These are phyloP conservation scores for Uloborus plumipes DNA, from an alignment of 2,888 invertebrate genomes.

Conservation along the genomic window DNA sequence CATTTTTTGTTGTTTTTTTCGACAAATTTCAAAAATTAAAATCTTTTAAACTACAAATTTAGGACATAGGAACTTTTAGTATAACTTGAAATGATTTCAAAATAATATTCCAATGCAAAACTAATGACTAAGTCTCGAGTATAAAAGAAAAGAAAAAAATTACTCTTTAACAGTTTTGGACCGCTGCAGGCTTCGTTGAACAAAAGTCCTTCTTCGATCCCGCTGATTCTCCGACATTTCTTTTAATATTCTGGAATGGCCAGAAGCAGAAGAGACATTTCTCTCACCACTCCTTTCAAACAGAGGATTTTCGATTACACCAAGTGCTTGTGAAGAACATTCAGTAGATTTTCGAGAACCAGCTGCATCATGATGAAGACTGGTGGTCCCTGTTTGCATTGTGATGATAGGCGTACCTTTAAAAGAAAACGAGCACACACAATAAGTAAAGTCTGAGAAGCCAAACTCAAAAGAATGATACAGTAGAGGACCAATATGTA, in stretches of 20 bases:
- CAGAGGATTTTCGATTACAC: constrained; percentile 63
- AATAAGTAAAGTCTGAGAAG: no score
- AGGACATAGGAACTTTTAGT: no score
- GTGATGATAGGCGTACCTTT: constrained; percentile 60
- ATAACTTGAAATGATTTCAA: no score
- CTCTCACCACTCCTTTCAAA: constrained; percentile 59
- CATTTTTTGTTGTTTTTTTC: no score
- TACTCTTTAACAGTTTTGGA: constrained; percentile 63
- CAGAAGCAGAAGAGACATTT: constrained; percentile 59
- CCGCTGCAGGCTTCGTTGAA: constrained; percentile 47
- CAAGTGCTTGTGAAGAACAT: constrained; percentile 51
- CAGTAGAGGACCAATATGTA: no score
- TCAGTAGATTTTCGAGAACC: constrained; percentile 53
- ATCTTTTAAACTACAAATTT: no score
- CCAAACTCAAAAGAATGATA: no score
- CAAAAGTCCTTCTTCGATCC: constrained; percentile 49
- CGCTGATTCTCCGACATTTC: constrained; percentile 60
- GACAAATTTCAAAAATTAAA: no score
- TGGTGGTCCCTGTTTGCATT: constrained; percentile 64
- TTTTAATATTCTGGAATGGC: constrained; percentile 44
- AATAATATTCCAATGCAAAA: no score
- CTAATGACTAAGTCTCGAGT: no score
- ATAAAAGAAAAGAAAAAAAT: background rate
- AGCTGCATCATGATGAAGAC: constrained; percentile 59
- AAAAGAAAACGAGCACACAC: background rate